Conservation (phyloP, 2,113 vertebrate genomes). For the Heterochromis multidens region DNA sequence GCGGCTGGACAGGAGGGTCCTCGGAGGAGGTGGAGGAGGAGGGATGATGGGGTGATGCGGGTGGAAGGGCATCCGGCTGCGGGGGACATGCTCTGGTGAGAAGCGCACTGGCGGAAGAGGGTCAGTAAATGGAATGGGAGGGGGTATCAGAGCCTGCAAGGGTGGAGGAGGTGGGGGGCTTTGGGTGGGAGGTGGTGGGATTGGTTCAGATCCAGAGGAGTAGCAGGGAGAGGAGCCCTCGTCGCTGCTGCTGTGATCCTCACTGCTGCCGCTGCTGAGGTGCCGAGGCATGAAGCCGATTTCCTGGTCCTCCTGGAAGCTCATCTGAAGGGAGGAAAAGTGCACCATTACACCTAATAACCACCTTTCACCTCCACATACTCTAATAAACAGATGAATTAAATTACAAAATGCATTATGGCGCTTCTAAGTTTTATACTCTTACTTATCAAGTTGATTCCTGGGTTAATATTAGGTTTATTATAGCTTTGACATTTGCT, state of each 20-base stretch:
- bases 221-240: conserved; percentile 91
- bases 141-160: conserved; percentile 75
- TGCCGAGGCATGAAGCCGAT: conserved; percentile 78
- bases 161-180: conserved; percentile 83
- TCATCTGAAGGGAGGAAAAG: conserved; percentile 82
- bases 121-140: conserved; percentile 83
- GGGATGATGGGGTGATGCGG: conserved; percentile 79
- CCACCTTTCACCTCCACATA: neutral
- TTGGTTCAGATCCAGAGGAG: conserved; percentile 88
- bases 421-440: neutral
- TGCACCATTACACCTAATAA: neutral
- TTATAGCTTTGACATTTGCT: accelerated
- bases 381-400: neutral
- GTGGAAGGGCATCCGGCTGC: conserved; percentile 76
- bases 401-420: neutral
- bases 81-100: conserved; percentile 69
- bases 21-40: conserved; percentile 73
- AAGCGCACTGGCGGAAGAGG: conserved; percentile 71
- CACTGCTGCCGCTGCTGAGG: conserved; percentile 88
- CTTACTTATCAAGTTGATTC: neutral
- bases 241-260: conserved; percentile 89
- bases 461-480: neutral
- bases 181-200: conserved; percentile 84
- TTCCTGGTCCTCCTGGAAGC: conserved; percentile 91
- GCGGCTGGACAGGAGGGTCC: conserved; percentile 61